Evolutionary conservation across 2,888 invertebrate species (phyloP).

Genomic region (Julus scandinavius): DNA sequence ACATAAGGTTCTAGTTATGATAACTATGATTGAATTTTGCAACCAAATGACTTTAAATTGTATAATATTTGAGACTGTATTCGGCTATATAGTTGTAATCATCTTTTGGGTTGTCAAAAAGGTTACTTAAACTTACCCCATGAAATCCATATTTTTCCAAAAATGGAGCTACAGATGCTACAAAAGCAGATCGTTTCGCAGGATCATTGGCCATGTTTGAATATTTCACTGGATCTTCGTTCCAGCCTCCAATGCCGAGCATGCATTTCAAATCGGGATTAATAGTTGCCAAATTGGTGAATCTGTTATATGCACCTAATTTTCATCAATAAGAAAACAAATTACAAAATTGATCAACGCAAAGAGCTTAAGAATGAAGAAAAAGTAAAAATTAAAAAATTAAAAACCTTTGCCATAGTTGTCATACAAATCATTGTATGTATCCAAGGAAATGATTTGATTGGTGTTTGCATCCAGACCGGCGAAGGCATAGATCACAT

Average conservation of each 20-base stretch:
- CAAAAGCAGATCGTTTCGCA: conserved; percentile 68
- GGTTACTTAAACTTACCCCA: conserved; percentile 70
- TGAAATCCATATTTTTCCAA: conserved; percentile 73
- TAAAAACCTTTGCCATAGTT: conserved; percentile 70
- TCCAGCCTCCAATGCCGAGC: conserved; percentile 65
- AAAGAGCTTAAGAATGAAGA: background rate
- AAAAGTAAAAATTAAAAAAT: background rate
- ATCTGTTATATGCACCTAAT: conserved; percentile 64
- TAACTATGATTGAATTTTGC: background rate
- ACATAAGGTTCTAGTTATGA: conserved; percentile 67
- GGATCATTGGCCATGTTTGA: conserved; percentile 66
- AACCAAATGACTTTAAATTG: no score
- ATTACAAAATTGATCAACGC: background rate
- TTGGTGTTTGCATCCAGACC: conserved; percentile 72
- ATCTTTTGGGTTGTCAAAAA: background rate
- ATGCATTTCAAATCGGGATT: conserved; percentile 64
- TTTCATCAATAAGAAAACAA: background rate
- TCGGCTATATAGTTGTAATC: no score
- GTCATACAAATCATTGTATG: conserved; percentile 73
- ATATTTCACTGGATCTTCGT: conserved; percentile 70
- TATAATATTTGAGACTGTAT: no score
- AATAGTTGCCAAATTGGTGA: conserved; percentile 63
- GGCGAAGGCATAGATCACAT: conserved; percentile 80
- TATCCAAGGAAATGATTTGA: conserved; percentile 63
- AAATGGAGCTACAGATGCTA: conserved; percentile 71